Evolutionary conservation across 2,797 vertebrate species (phyloP), one percentile per base, ranked within the genome.

Genomic region (Rhynchotus rufescens): DNA sequence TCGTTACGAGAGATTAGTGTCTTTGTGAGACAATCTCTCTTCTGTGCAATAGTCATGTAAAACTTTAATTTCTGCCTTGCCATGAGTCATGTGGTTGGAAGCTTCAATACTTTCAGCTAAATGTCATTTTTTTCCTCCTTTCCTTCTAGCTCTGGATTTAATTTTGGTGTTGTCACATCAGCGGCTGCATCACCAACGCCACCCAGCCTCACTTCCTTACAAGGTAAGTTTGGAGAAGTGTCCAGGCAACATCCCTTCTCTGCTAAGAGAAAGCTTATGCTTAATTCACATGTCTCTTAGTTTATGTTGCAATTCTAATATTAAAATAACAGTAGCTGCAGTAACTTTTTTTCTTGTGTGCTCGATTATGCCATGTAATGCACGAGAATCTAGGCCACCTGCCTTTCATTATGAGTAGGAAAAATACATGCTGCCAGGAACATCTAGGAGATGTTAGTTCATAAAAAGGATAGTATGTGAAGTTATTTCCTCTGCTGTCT

Each of bases 71-170:
- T 90, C 54, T 83, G 79, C 56, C 59, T 83, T 78, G n/a, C 59
- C 77, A 0, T 72, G 61, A 77, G 28, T 92, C 76, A 12, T 47
- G 38, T 40, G 54, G 23, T 12, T 92, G 76, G 66, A 67, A 83
- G 42, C 57, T 78, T 76, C 67, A 78, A 22, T 5, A 7, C 56
- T 89, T 60, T 26, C 51, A 80, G 34, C 69, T 67, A 69, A 93
- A 76, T 79, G 42, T 82, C 25, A 40, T 82, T 85, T 45, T 72
- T 86, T 89, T 60, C 81, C 81, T 23, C 87, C 61, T 94, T 60
- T 79, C 68, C 88, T 83, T 9, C 45, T 76, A 98, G 98, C 84
- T 62, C 97, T 88, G 96, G 96, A 23, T 98, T 98, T 93, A 97
- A 92, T 92, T 97, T 98, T 69, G 77, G 95, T 64, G 75, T 75